Base-by-base conservation (phyloP, 2,113 vertebrate species). In the Gadus macrocephalus region DNA sequence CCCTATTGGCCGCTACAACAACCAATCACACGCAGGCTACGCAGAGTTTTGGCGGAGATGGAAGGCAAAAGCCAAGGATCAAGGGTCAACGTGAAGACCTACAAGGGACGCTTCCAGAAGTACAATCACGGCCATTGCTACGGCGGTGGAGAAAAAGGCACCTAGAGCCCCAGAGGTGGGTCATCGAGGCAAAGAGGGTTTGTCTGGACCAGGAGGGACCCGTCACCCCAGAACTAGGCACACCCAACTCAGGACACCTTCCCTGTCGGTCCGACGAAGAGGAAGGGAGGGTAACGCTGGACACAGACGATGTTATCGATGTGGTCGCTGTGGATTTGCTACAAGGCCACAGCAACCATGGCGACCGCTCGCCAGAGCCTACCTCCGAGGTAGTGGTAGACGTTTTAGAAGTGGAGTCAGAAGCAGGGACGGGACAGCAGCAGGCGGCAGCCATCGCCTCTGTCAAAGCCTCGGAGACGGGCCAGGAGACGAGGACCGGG, bases 111-210 rank as follows among this genome's bases (percentile, higher is more conserved):
- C 31, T 35, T 35, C 31, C 31, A 35, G 31, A 35, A 35, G 31
- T 35, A 35, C 4, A 35, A 35, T 35, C 31, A 35, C 31, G 3
- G 31, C 31, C 31, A 35, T n/a, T 17, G 5, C 3, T 15, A n/a
- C 14, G 28, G 22, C 22, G 55, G 58, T 7, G 11, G 9, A 38
- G 83, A 35, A 35, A 78, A 75, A 82, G 82, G 19, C 4, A 4
- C 53, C 28, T n/a, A 2, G 69, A 78, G 58, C 70, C 60, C 2
- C 5, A 8, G 3, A 68, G 65, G 35, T 66, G 75, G 7, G 55
- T n/a, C n/a, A 3, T 59, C 3, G 19, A 4, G 17, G 9, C 35
- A n/a, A 87, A 88, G 73, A 86, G 60, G 65, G 9, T 65, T 74
- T 60, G 67, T 19, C 53, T 55, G 2, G 66, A 81, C 12, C n/a